These are phyloP conservation scores for Silurus lanzhouensis DNA, from an alignment of 2,797 vertebrate genomes.

Conservation along the genomic window DNA sequence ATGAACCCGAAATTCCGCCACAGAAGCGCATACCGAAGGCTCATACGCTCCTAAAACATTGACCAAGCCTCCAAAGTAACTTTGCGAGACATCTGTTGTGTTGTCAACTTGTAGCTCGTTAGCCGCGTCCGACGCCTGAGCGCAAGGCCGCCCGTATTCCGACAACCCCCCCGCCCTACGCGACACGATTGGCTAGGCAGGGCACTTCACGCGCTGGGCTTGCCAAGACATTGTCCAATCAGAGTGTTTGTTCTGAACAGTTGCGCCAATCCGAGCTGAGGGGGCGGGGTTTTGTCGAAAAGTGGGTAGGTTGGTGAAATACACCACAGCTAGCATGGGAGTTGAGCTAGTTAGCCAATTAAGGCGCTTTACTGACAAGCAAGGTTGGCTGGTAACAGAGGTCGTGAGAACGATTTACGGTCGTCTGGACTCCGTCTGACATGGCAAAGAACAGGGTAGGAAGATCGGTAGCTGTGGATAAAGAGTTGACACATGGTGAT, in stretches of 20 bases:
- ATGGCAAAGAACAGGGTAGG: too few species aligned
- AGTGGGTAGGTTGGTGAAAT: constrained; percentile 10
- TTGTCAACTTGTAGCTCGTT: constrained; percentile 52
- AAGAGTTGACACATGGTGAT: not conserved
- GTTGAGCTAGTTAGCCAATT: constrained; percentile 25
- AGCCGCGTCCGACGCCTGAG: constrained; percentile 40
- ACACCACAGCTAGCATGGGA: not conserved
- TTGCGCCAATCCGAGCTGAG: not conserved
- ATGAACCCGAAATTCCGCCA: constrained; percentile 27
- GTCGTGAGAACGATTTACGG: not conserved
- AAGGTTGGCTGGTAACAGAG: not conserved
- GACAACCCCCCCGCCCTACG: not conserved
- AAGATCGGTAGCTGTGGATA: too few species aligned
- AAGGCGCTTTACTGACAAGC: constrained; percentile 46
- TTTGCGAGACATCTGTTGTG: constrained; percentile 27
- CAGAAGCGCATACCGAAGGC: constrained; percentile 3
- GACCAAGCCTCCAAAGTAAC: constrained; percentile 18
- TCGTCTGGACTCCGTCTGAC: not conserved
- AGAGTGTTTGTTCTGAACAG: not conserved
- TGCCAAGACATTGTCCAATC: not conserved
- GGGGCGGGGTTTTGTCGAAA: not conserved
- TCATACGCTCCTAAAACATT: not conserved
- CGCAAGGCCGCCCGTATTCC: constrained; percentile 13
- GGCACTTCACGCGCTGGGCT: not conserved
- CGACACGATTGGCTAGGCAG: not conserved